Percentiles rank a stretch among this genome's conserved stretches.
phyloP scores from a whole-genome alignment of 2,888 invertebrate genomes.

The Marronus borbonicus region DNA sequence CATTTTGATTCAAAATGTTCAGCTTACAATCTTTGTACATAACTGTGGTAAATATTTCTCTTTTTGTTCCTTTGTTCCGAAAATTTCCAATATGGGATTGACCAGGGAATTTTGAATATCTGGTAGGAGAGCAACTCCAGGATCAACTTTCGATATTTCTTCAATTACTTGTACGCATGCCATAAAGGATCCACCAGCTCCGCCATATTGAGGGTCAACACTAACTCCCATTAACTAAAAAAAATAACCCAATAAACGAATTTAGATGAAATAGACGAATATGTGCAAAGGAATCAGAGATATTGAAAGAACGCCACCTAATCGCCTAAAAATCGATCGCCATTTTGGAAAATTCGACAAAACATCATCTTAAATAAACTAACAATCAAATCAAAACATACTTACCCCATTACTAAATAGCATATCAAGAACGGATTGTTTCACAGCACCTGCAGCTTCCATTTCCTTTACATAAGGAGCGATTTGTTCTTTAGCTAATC shows the following conservation, averaged over 20 bases:
- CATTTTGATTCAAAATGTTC: neutral
- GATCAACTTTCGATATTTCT: slow-evolving; percentile 94
- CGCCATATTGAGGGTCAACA: slow-evolving; percentile 89
- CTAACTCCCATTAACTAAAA: slow-evolving; percentile 90
- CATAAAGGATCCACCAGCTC: slow-evolving; percentile 92
- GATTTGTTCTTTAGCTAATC: slow-evolving; percentile 90
- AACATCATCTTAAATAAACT: neutral
- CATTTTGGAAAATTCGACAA: neutral
- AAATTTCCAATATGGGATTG: slow-evolving; percentile 86
- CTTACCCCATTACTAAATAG: slow-evolving; percentile 95
- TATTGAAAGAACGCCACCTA: too few species aligned
- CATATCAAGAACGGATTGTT: slow-evolving; percentile 81
- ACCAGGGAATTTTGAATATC: slow-evolving; percentile 97
- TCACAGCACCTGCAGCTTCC: slow-evolving; percentile 90
- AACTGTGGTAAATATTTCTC: slow-evolving; percentile 89
- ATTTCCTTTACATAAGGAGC: slow-evolving; percentile 91
- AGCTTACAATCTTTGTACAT: slow-evolving; percentile 84
- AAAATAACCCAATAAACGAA: neutral
- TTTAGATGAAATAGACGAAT: neutral
- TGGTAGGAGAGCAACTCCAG: slow-evolving; percentile 88
- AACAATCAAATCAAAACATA: slow-evolving; percentile 28
- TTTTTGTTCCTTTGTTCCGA: slow-evolving; percentile 91
- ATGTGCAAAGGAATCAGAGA: too few species aligned
- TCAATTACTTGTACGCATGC: slow-evolving; percentile 92
- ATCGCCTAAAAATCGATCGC: neutral